Conservation (phyloP, 2,888 invertebrate species). For the Caenorhabditis sp. region DNA sequence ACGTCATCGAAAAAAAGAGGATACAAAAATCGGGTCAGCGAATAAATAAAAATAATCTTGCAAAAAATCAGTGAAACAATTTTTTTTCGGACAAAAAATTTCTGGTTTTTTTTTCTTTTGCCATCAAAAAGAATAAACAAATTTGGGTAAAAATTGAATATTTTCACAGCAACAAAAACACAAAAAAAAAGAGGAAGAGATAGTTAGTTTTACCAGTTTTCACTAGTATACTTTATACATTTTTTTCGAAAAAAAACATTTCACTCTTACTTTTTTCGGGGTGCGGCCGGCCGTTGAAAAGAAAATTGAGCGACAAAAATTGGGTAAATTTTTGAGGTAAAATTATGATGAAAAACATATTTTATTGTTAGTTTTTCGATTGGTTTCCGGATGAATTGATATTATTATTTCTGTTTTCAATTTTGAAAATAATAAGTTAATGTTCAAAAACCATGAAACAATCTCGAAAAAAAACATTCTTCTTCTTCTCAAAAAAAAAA, state of each 20-base stretch:
- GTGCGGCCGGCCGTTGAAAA: neutral
- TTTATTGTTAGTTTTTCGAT: too few species aligned
- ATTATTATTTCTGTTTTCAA: too few species aligned
- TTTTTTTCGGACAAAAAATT: neutral
- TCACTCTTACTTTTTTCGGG: neutral
- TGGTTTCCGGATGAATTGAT: too few species aligned
- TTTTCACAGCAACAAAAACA: neutral
- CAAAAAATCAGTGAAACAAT: constrained; percentile 1
- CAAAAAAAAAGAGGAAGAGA: neutral
- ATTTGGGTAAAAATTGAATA: neutral
- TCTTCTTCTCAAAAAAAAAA: too few species aligned
- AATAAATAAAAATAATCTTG: neutral
- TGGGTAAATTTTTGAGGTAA: neutral
- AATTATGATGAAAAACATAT: neutral
- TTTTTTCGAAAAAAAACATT: neutral
- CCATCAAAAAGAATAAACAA: neutral
- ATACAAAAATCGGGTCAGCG: neutral
- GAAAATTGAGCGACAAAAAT: neutral
- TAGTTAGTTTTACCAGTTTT: neutral
- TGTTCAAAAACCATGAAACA: neutral
- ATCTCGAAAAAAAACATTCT: neutral
- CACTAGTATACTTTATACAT: neutral
- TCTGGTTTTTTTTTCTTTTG: neutral
- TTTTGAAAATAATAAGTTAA: too few species aligned
- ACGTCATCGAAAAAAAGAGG: neutral